A percentile compares a stretch with the other conserved stretches of the same genome.
phyloP scores from a whole-genome alignment of 1,140 invertebrate species.

The Sycophila sp. region DNA sequence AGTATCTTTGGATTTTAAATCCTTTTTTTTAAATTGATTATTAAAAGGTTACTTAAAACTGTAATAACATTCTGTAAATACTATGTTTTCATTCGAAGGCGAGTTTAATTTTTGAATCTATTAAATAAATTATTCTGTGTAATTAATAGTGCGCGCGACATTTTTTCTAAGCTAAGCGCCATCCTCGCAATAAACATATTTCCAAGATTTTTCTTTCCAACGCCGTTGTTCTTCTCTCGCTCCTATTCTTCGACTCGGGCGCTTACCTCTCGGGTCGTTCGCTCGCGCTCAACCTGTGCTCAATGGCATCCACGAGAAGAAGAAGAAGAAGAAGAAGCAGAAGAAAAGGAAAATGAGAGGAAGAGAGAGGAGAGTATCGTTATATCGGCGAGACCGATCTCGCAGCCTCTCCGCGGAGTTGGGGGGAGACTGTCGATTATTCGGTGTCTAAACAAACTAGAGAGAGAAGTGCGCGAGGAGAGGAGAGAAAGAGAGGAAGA shows the following conservation, averaged over 20 bases:
- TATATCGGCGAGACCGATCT: constrained; percentile 43
- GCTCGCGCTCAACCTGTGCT: not conserved
- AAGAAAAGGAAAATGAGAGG: not conserved
- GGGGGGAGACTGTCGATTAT: constrained; percentile 58
- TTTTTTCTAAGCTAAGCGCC: too few relatives aligned
- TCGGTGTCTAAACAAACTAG: constrained; percentile 67
- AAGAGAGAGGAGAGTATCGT: constrained; percentile 10
- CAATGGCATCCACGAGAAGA: not conserved
- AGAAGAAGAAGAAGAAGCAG: not conserved
- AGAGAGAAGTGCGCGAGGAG: constrained; percentile 22
- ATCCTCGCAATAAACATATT: too few relatives aligned
- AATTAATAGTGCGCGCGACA: too few relatives aligned
- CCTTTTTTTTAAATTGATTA: too few relatives aligned
- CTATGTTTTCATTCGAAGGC: too few relatives aligned
- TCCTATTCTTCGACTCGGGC: not conserved
- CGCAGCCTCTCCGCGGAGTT: constrained; percentile 30
- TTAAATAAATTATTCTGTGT: too few relatives aligned
- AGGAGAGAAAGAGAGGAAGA: constrained; percentile 11
- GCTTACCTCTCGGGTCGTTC: constrained; percentile 18
- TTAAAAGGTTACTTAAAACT: too few relatives aligned
- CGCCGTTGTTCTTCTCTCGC: not conserved
- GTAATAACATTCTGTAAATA: too few relatives aligned
- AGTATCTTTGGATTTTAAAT: too few relatives aligned
- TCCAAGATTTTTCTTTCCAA: not conserved
- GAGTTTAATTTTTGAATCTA: too few relatives aligned